phyloP scores from a whole-genome alignment of 2,888 invertebrate species.

The Agrochola litura region DNA sequence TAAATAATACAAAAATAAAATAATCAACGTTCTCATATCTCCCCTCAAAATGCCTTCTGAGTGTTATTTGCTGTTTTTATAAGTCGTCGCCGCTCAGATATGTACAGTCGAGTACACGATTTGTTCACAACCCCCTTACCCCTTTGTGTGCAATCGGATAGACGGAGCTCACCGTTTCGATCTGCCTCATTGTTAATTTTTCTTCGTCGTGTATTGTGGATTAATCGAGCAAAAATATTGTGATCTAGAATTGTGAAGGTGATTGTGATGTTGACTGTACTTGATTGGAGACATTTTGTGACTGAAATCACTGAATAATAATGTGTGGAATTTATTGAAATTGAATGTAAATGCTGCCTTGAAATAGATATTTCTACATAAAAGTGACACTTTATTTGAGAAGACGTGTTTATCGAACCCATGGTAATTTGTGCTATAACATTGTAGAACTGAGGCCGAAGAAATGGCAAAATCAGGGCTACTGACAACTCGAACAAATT shows the following conservation, averaged over 20 bases:
- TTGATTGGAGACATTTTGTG: background rate
- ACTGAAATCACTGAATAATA: no score
- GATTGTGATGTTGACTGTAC: constrained; percentile 4
- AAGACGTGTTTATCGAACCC: background rate
- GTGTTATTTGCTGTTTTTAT: constrained; percentile 76
- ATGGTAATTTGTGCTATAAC: background rate
- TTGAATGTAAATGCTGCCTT: background rate
- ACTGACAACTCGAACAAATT: background rate
- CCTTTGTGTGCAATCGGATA: constrained; percentile 79
- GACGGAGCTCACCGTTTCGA: constrained; percentile 63
- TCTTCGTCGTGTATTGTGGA: constrained; percentile 68
- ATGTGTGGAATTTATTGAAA: background rate
- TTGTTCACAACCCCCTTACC: constrained; percentile 74
- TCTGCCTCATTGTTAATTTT: constrained; percentile 66
- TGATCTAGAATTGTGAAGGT: background rate
- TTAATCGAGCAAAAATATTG: constrained; percentile 54
- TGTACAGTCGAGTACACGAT: constrained; percentile 81
- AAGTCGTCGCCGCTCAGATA: constrained; percentile 73
- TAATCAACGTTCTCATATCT: constrained; percentile 64
- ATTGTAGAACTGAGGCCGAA: background rate
- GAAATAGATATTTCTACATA: background rate
- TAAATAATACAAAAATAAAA: constrained; percentile 28
- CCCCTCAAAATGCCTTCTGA: constrained; percentile 60
- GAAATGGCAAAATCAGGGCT: background rate
- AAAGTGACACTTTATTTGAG: background rate